phyloP scores from a whole-genome alignment of 2,113 vertebrate species.

The Centropus bengalensis region DNA sequence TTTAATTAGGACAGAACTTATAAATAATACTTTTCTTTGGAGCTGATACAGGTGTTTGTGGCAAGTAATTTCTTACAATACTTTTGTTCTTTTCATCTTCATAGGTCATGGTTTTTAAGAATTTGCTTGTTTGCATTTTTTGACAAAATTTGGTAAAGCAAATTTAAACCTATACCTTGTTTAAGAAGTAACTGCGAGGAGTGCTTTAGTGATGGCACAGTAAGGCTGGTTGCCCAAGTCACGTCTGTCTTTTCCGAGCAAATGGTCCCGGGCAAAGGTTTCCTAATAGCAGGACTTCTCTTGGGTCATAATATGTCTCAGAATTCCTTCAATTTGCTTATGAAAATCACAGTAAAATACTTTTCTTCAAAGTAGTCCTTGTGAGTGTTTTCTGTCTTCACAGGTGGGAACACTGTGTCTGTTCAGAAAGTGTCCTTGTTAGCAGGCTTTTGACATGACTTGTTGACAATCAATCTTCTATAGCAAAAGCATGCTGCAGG shows the following conservation, averaged over 20 bases:
- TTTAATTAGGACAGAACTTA: constrained; percentile 48
- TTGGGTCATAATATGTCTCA: background rate
- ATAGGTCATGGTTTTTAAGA: background rate
- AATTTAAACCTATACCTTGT: background rate
- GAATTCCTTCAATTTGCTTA: background rate
- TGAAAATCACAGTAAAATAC: background rate
- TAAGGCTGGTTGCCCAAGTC: background rate
- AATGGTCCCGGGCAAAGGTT: background rate
- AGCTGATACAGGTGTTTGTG: background rate
- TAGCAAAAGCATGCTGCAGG: background rate
- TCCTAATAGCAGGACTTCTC: background rate
- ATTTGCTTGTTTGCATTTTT: background rate
- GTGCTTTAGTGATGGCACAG: background rate
- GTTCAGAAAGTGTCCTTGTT: background rate
- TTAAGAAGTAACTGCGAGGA: background rate
- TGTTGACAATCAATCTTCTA: background rate
- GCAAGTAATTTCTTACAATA: background rate
- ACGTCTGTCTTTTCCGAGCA: background rate
- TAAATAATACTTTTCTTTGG: background rate
- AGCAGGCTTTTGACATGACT: background rate
- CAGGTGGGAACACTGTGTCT: background rate
- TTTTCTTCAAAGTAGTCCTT: background rate
- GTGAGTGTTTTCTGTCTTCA: background rate
- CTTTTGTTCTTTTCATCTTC: background rate
- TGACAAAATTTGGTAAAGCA: background rate